These are phyloP conservation scores for Macrosiphum euphorbiae DNA, from an alignment of 2,888 invertebrate genomes.

Conservation along the genomic window DNA sequence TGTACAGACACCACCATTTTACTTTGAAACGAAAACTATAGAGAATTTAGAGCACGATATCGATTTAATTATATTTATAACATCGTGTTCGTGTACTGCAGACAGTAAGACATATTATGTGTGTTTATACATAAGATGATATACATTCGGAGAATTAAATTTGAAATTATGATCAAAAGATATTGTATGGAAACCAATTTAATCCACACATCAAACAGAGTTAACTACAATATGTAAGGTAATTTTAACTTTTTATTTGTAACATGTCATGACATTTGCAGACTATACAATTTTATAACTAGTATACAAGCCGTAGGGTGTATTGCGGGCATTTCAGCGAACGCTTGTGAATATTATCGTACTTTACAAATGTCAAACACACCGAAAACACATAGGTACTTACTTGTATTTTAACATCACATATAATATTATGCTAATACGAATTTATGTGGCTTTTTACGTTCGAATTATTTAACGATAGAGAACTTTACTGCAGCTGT, in stretches of 20 bases:
- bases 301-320: neutral
- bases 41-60: neutral
- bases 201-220: neutral
- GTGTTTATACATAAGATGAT: neutral
- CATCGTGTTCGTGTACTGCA: neutral
- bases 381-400: neutral
- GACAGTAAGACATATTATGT: neutral
- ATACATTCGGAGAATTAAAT: neutral
- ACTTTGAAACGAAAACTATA: neutral
- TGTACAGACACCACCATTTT: neutral
- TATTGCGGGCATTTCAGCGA: neutral
- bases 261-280: neutral
- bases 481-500: neutral
- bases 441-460: neutral
- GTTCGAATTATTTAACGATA: neutral
- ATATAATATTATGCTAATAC: neutral
- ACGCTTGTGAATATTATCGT: neutral
- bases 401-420: neutral
- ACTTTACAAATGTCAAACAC: neutral
- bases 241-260: neutral
- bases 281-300: neutral
- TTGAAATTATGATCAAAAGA: neutral
- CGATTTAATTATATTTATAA: neutral
- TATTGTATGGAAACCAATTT: neutral
- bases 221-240: neutral